A percentile compares a stretch with the other conserved stretches of the same genome.
Conservation (phyloP, 2,888 invertebrate genomes). For the Cryptus viduatorius region DNA sequence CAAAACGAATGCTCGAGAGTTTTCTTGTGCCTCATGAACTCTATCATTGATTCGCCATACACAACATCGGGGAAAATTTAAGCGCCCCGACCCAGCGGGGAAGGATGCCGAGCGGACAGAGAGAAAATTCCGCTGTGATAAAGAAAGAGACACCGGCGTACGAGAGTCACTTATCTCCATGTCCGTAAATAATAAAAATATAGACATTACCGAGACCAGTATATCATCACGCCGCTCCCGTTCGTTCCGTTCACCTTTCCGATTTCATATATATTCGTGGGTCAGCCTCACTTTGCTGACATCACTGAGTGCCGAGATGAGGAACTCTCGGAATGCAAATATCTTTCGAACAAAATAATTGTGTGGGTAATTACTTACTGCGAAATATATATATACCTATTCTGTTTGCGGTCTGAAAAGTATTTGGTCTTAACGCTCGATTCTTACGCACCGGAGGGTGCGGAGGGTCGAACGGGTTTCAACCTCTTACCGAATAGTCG, state of each 20-base stretch:
- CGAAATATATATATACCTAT: not conserved
- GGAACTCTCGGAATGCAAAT: not conserved
- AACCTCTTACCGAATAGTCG: constrained; percentile 1
- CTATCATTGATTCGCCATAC: constrained; percentile 77
- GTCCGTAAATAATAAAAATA: constrained; percentile 85
- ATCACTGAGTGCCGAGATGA: constrained; percentile 9
- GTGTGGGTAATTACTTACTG: not conserved
- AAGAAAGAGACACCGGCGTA: constrained; percentile 24
- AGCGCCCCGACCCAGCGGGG: constrained; percentile 26
- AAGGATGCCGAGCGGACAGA: constrained; percentile 41
- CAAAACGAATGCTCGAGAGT: constrained; percentile 78
- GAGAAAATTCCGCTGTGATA: constrained; percentile 14
- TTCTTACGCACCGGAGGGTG: not conserved
- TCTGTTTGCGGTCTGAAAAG: not conserved
- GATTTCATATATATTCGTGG: constrained; percentile 79
- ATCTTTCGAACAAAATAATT: not conserved
- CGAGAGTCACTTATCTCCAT: constrained; percentile 82
- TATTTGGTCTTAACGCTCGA: not conserved
- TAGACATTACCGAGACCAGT: constrained; percentile 82
- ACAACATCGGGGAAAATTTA: constrained; percentile 30
- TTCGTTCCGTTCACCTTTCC: constrained; percentile 78
- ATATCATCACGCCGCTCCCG: constrained; percentile 79
- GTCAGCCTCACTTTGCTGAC: constrained; percentile 44
- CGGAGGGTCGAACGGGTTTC: not conserved
- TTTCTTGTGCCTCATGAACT: constrained; percentile 79